Evolutionary conservation across 1,140 invertebrate genomes (phyloP).

Genomic region (Scaptomyza montana): DNA sequence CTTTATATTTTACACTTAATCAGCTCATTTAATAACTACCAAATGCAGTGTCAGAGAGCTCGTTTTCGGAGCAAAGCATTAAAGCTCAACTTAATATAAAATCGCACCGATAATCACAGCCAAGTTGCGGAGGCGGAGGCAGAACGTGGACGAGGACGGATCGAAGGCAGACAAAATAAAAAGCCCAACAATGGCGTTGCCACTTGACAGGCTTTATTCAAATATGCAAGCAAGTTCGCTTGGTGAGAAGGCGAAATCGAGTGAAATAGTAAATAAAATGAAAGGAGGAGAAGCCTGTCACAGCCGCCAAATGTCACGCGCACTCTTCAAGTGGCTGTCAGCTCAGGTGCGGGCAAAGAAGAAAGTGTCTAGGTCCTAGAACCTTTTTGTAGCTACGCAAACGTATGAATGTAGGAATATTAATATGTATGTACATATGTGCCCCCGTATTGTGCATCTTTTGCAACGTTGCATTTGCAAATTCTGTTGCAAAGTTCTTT

Average conservation of each 20-base stretch:
- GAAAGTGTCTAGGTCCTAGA: not conserved
- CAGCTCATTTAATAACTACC: conserved; percentile 77
- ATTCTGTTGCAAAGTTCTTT: conserved; percentile 32
- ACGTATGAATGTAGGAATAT: not conserved
- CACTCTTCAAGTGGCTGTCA: conserved; percentile 67
- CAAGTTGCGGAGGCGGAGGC: not conserved
- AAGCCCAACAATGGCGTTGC: conserved; percentile 52
- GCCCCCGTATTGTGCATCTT: conserved; percentile 7
- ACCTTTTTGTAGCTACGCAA: not conserved
- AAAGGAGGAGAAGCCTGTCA: conserved; percentile 44
- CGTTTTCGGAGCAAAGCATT: not conserved
- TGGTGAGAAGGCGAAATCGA: not conserved
- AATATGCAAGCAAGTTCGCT: conserved; percentile 32
- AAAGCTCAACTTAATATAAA: conserved; percentile 63
- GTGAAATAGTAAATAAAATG: not conserved
- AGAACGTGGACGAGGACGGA: not conserved
- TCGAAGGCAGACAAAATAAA: conserved; percentile 47
- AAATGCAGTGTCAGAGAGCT: conserved; percentile 53
- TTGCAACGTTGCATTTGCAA: conserved; percentile 26
- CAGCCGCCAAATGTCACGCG: conserved; percentile 74
- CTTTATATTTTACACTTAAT: conserved; percentile 75
- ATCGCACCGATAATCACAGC: conserved; percentile 70
- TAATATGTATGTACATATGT: too few relatives aligned
- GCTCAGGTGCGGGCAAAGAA: conserved; percentile 9
- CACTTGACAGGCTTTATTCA: conserved; percentile 79